Conservation (phyloP, 2,888 invertebrate genomes). For the Pandemis cinnamomeana region DNA sequence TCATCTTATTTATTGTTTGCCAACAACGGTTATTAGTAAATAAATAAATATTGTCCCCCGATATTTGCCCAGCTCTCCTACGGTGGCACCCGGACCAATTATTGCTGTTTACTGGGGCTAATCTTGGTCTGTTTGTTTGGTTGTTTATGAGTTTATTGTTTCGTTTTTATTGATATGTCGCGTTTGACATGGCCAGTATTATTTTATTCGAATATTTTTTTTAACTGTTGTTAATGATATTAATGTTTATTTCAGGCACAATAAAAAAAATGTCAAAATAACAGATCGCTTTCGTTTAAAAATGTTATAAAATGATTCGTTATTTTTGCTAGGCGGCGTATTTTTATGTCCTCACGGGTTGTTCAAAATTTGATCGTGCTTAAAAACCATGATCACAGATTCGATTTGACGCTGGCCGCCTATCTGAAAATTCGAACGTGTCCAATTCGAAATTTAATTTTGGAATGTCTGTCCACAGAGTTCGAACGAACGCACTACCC, state of each 20-base stretch:
- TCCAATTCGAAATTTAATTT: slow-evolving; percentile 47
- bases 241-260: background rate
- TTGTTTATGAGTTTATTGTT: slow-evolving; percentile 49
- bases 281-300: too few relatives aligned
- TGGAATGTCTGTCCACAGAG: slow-evolving; percentile 84
- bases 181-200: background rate
- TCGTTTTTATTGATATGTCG: slow-evolving; percentile 33
- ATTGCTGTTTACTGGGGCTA: slow-evolving; percentile 66
- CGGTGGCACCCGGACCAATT: slow-evolving; percentile 73
- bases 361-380: background rate
- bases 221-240: background rate
- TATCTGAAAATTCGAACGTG: slow-evolving; percentile 44
- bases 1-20: slow-evolving; percentile 80
- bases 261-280: too few relatives aligned
- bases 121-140: slow-evolving; percentile 68
- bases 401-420: slow-evolving; percentile 35
- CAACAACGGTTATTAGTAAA: slow-evolving; percentile 78
- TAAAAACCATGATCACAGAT: slow-evolving; percentile 30
- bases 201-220: background rate
- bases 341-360: background rate
- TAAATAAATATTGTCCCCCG: slow-evolving; percentile 80
- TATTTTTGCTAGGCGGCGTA: background rate
- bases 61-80: slow-evolving; percentile 72
- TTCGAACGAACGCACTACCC: slow-evolving; percentile 99
- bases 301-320: background rate